Percentiles rank a stretch among this genome's conserved stretches.
phyloP scores from a whole-genome alignment of 2,797 vertebrate genomes.

The Nothura maculosa region DNA sequence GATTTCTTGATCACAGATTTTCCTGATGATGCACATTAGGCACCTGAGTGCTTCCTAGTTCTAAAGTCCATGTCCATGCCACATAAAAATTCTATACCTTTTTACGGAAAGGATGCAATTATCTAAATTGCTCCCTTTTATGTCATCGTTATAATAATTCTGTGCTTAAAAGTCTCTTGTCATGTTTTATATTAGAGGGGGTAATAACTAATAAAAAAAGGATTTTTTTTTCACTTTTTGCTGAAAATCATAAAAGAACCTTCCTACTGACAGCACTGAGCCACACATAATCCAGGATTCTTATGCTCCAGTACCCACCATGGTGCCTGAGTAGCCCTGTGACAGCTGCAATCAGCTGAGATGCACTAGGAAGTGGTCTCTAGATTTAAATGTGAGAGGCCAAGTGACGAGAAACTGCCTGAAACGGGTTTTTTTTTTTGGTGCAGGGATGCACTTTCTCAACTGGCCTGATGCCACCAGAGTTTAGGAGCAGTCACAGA shows the following conservation, averaged over 20 bases:
- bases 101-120: not conserved
- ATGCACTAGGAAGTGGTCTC: accelerated
- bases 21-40: accelerated
- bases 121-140: not conserved
- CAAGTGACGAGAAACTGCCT: not conserved
- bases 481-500: not conserved
- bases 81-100: not conserved
- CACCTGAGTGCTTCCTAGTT: not conserved
- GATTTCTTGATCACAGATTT: not conserved
- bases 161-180: not conserved
- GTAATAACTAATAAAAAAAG: not conserved
- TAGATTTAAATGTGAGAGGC: not conserved
- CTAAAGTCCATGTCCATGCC: not conserved
- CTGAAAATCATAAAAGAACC: not conserved
- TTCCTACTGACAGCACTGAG: not conserved
- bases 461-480: not conserved
- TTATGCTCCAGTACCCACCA: not conserved
- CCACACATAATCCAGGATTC: not conserved
- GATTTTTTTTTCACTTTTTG: not conserved
- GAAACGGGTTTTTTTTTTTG: not conserved
- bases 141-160: not conserved
- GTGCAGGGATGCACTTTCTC: not conserved
- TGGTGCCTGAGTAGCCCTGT: not conserved
- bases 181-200: not conserved
- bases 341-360: not conserved